These are phyloP conservation scores for Oxygymnocypris stewartii DNA, from an alignment of 2,113 vertebrate genomes.

Conservation along the genomic window DNA sequence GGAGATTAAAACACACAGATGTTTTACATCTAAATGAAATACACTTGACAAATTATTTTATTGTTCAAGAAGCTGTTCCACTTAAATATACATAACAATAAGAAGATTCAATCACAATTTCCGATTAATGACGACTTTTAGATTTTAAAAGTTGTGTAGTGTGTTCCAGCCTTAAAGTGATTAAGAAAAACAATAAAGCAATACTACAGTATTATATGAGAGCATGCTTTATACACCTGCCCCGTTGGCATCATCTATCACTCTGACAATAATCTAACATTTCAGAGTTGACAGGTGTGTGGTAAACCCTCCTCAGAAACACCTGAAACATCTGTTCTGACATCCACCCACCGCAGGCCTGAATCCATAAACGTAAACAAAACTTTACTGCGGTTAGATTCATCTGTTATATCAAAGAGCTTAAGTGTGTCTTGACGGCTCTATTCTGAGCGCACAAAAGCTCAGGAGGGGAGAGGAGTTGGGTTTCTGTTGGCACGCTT, in stretches of 20 bases:
- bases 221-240: slow-evolving; percentile 1
- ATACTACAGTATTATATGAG: neutral
- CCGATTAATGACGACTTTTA: neutral
- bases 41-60: neutral
- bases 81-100: neutral
- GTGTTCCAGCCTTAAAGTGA: too few relatives aligned
- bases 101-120: neutral
- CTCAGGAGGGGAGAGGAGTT: slow-evolving; percentile 40
- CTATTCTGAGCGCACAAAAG: slow-evolving; percentile 49
- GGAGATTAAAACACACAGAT: neutral
- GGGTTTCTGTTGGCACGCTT: slow-evolving; percentile 56
- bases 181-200: neutral
- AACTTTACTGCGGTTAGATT: slow-evolving; percentile 32
- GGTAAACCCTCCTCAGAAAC: slow-evolving; percentile 1
- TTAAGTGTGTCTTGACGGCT: slow-evolving; percentile 41
- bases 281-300: slow-evolving; percentile 34
- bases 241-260: slow-evolving; percentile 25
- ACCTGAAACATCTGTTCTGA: slow-evolving; percentile 35
- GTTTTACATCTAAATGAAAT: neutral
- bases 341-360: neutral
- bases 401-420: slow-evolving; percentile 40
- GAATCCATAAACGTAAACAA: slow-evolving; percentile 19
- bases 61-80: neutral
- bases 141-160: too few relatives aligned
- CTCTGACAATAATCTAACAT: neutral